Conservation (phyloP, 2,888 invertebrate genomes). For the Dascillus cervinus region DNA sequence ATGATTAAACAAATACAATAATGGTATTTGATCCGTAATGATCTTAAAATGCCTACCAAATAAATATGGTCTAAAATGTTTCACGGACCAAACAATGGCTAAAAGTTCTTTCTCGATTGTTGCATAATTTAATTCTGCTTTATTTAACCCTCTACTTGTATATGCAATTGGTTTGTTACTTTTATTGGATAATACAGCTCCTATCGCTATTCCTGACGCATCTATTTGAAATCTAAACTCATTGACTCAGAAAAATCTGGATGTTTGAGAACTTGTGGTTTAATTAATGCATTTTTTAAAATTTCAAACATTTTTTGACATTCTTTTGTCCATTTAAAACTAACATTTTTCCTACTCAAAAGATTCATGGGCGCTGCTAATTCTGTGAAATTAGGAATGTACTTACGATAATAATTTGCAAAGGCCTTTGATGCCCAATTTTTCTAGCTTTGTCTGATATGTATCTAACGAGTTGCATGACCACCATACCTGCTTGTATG, state of each 20-base stretch:
- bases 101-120: constrained; percentile 21
- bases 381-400: constrained; percentile 22
- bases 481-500: too few species aligned
- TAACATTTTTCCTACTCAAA: constrained; percentile 13
- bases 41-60: constrained; percentile 19
- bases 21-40: constrained; percentile 20
- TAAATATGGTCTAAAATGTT: constrained; percentile 16
- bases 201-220: constrained; percentile 6
- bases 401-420: constrained; percentile 21
- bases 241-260: constrained; percentile 6
- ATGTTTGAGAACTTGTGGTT: constrained; percentile 7
- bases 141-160: too few species aligned
- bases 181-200: constrained; percentile 5
- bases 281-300: constrained; percentile 1
- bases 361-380: constrained; percentile 15
- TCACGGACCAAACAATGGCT: constrained; percentile 20
- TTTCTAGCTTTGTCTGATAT: too few species aligned
- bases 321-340: constrained; percentile 1
- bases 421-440: too few species aligned
- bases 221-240: constrained; percentile 9
- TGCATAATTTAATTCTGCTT: too few species aligned
- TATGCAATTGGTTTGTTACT: constrained; percentile 9
- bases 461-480: too few species aligned
- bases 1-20: constrained; percentile 23
- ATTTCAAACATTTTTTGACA: constrained; percentile 4